These are phyloP conservation scores for Cryptotermes secundus DNA, from an alignment of 1,140 invertebrate species.

Conservation along the genomic window DNA sequence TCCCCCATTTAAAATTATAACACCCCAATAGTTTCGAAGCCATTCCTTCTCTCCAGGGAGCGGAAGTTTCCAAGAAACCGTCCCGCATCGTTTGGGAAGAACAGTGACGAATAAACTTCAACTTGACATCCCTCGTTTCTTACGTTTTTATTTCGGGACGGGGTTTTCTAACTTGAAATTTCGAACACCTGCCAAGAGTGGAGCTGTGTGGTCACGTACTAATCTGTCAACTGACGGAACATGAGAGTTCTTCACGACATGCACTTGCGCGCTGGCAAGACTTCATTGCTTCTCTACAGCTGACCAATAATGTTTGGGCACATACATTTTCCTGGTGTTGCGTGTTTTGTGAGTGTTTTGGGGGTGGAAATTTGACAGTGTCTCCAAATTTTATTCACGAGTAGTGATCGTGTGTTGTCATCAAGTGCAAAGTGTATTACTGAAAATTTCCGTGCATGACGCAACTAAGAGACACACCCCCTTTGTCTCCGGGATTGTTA, in stretches of 20 bases:
- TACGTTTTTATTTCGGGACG: background rate
- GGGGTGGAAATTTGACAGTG: too few relatives aligned
- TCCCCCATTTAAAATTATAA: background rate
- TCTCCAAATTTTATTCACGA: background rate
- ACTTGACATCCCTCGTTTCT: background rate
- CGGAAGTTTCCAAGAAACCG: conserved; percentile 4
- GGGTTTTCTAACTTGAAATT: background rate
- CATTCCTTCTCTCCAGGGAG: background rate
- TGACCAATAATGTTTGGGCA: background rate
- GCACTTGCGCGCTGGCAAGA: too few relatives aligned
- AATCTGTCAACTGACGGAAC: background rate
- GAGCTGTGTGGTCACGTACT: background rate
- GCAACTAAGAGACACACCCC: background rate
- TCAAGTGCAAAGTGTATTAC: background rate
- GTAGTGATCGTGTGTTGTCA: background rate
- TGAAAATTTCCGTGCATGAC: background rate
- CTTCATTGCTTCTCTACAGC: too few relatives aligned
- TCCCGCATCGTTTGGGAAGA: background rate
- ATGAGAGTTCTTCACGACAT: too few relatives aligned
- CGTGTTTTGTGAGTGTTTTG: background rate
- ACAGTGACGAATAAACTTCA: conserved; percentile 9
- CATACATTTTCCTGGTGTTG: background rate
- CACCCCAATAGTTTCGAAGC: background rate
- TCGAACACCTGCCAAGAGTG: background rate
- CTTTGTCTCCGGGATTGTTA: background rate